Evolutionary conservation across 1,140 invertebrate species (phyloP).

Genomic region (Lamellibrachia luymesi): DNA sequence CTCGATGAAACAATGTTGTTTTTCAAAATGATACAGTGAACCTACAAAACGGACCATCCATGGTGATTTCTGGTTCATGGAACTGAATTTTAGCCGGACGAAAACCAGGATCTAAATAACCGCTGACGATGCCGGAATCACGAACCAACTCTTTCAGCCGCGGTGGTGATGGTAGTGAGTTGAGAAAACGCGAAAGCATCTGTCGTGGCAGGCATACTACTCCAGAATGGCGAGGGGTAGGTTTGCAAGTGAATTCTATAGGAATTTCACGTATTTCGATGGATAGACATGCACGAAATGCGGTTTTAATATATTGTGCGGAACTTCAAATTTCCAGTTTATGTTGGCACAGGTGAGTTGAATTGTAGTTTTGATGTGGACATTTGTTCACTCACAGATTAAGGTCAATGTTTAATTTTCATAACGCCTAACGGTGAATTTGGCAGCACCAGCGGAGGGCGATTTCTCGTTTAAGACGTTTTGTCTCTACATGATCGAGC

Average conservation of each 20-base stretch:
- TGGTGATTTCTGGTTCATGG: not conserved
- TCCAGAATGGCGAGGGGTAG: slow-evolving; percentile 2
- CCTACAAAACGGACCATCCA: not conserved
- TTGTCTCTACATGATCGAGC: not conserved
- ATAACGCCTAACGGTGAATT: not conserved
- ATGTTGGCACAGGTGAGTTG: not conserved
- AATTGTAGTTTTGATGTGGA: not conserved
- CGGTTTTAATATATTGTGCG: not conserved
- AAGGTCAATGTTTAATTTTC: not conserved
- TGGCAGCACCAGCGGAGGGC: not conserved
- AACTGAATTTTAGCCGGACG: not conserved
- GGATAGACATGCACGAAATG: not conserved
- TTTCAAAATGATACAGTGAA: not conserved
- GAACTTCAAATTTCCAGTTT: not conserved
- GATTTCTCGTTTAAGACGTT: not conserved
- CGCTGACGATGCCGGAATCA: not conserved
- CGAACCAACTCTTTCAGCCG: slow-evolving; percentile 3
- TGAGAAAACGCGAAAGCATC: slow-evolving; percentile 4
- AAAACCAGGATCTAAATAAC: not conserved
- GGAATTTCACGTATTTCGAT: slow-evolving; percentile 1
- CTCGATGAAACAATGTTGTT: not conserved
- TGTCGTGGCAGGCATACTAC: not conserved
- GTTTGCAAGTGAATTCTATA: not conserved
- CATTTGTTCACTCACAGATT: not conserved
- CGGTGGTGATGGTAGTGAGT: not conserved